Conservation (phyloP, 2,113 vertebrate species). For the Heptranchias perlo region DNA sequence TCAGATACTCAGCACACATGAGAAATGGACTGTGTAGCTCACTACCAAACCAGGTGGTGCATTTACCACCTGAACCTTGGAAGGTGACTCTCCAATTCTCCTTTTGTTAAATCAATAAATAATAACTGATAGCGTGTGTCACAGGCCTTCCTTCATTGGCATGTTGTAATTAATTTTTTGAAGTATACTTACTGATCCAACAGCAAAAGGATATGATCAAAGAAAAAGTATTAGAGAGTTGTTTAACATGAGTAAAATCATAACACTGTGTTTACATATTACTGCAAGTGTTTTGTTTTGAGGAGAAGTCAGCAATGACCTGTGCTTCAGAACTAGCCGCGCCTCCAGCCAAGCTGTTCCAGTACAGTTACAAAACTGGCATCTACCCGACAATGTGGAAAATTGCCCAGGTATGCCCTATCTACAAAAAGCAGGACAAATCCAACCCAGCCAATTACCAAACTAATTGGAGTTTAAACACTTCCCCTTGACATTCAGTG, state of each 20-base stretch:
- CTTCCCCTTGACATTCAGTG: neutral
- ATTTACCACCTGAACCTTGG: too few relatives aligned
- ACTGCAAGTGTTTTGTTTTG: neutral
- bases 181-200: neutral
- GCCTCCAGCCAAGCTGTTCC: neutral
- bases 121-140: neutral
- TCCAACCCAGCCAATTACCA: neutral
- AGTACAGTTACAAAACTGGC: neutral
- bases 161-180: neutral
- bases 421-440: neutral
- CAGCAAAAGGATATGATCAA: slow-evolving; percentile 1
- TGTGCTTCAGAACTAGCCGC: neutral
- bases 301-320: neutral
- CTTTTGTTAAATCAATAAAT: neutral
- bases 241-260: neutral
- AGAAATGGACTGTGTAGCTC: too few relatives aligned
- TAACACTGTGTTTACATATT: neutral
- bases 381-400: neutral
- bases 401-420: too few relatives aligned
- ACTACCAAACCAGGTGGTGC: too few relatives aligned
- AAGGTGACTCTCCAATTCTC: too few relatives aligned
- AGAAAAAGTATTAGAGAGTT: neutral
- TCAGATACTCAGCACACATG: too few relatives aligned
- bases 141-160: neutral
- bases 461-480: too few relatives aligned